These are phyloP conservation scores for Betta splendens DNA, from an alignment of 2,797 vertebrate genomes.

Conservation along the genomic window DNA sequence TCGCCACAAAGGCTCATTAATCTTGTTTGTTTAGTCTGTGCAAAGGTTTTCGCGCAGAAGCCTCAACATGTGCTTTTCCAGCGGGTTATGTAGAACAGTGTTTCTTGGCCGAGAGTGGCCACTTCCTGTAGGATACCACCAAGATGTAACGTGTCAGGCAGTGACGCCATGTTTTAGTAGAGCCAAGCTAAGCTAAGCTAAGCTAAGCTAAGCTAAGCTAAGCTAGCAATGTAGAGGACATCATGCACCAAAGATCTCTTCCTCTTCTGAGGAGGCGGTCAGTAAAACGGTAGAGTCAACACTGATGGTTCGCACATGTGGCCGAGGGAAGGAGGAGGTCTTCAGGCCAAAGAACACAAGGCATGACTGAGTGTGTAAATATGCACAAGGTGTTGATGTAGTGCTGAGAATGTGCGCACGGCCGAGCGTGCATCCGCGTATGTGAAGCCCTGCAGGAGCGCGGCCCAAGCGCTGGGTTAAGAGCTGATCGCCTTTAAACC, in stretches of 20 bases:
- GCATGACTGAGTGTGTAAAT: constrained; percentile 69
- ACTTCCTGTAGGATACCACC: neutral
- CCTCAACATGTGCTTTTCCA: neutral
- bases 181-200: neutral
- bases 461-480: too few species aligned
- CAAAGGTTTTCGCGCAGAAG: neutral
- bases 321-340: constrained; percentile 60
- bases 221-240: too few species aligned
- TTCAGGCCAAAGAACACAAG: constrained; percentile 39
- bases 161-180: too few species aligned
- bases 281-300: constrained; percentile 47
- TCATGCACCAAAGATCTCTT: constrained; percentile 54
- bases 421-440: constrained; percentile 44
- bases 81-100: neutral
- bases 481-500: too few species aligned
- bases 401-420: constrained; percentile 37
- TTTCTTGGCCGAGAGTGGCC: neutral
- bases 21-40: neutral
- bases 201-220: too few species aligned
- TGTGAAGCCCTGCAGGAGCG: constrained; percentile 29
- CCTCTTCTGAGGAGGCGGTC: constrained; percentile 53
- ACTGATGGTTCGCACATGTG: constrained; percentile 73
- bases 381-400: constrained; percentile 63
- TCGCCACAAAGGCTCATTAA: neutral
- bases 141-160: too few species aligned